Percentiles rank a stretch among this genome's conserved stretches.
Conservation (phyloP, 2,113 vertebrate species). For the Lophius piscatorius region DNA sequence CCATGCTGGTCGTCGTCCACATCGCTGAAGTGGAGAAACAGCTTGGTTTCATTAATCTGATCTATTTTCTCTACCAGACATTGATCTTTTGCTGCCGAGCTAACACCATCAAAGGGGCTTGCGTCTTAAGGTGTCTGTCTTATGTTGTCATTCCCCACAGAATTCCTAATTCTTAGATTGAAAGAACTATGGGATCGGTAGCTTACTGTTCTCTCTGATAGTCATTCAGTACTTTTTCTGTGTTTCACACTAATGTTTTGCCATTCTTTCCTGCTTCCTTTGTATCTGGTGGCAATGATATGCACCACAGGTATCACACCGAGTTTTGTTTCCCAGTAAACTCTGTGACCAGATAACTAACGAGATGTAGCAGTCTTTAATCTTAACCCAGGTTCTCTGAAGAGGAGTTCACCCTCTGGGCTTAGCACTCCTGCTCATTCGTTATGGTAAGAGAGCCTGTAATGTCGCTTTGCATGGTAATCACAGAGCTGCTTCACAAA, state of each 20-base stretch:
- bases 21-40: constrained; percentile 45
- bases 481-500: constrained; percentile 50
- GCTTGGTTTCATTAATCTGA: constrained; percentile 61
- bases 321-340: constrained; percentile 59
- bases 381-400: constrained; percentile 48
- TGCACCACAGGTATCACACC: constrained; percentile 53
- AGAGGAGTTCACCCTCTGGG: constrained; percentile 53
- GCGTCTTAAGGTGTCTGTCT: constrained; percentile 16
- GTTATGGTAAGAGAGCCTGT: constrained; percentile 62
- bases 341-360: constrained; percentile 62
- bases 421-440: constrained; percentile 54
- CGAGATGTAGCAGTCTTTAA: constrained; percentile 61
- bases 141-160: neutral
- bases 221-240: neutral
- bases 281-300: constrained; percentile 44
- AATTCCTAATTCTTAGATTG: constrained; percentile 11
- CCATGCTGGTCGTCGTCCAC: constrained; percentile 36
- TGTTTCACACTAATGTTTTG: constrained; percentile 9
- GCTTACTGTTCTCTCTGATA: constrained; percentile 23
- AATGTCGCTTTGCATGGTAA: constrained; percentile 48
- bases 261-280: constrained; percentile 24
- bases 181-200: no score
- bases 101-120: constrained; percentile 45
- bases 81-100: constrained; percentile 60
- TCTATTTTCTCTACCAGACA: constrained; percentile 51